These are phyloP conservation scores for Melanerpes aurifrons DNA, from an alignment of 2,113 vertebrate species.

Conservation along the genomic window DNA sequence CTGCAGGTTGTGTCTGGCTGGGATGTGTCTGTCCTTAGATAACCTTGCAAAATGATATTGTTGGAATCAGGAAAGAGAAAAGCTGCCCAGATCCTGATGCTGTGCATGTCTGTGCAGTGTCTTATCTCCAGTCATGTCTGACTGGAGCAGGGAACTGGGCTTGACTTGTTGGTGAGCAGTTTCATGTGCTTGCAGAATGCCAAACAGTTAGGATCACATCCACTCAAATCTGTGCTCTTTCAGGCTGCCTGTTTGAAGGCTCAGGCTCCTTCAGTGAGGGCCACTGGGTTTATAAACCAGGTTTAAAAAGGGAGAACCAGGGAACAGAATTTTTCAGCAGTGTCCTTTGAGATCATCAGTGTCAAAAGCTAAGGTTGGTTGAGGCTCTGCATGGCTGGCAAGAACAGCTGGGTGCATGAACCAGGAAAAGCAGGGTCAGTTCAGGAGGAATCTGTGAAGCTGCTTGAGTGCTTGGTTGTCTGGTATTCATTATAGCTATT, in stretches of 20 bases:
- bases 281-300: not conserved
- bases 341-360: not conserved
- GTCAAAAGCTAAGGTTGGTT: not conserved
- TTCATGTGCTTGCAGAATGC: not conserved
- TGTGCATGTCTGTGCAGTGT: not conserved
- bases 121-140: slow-evolving; percentile 46
- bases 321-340: not conserved
- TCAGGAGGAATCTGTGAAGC: not conserved
- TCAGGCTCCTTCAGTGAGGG: not conserved
- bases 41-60: slow-evolving; percentile 7
- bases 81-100: slow-evolving; percentile 14
- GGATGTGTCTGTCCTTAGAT: slow-evolving; percentile 32
- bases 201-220: not conserved
- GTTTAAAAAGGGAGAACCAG: not conserved
- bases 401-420: not conserved
- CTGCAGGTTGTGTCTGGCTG: not conserved
- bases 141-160: not conserved
- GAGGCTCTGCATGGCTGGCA: not conserved
- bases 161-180: not conserved
- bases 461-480: not conserved
- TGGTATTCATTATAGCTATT: not conserved
- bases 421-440: not conserved
- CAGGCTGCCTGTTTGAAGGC: not conserved
- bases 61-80: not conserved
- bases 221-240: not conserved